Conservation (phyloP, 2,888 invertebrate genomes). For the Nomada flava region DNA sequence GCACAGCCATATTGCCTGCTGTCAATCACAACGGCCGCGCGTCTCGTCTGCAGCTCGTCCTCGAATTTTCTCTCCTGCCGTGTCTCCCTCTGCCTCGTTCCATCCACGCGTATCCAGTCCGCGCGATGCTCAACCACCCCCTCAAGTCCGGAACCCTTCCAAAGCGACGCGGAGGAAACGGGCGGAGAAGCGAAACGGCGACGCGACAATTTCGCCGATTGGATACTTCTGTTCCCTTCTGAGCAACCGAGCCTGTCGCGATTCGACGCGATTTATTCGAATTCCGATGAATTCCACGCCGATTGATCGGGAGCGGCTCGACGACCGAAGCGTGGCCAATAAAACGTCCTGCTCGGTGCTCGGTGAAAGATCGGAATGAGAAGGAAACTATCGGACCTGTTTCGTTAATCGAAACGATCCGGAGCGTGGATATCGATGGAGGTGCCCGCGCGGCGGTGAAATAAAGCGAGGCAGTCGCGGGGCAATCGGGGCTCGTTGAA, state of each 20-base stretch:
- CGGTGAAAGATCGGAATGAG: constrained; percentile 21
- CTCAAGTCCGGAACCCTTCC: constrained; percentile 22
- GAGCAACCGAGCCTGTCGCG: constrained; percentile 28
- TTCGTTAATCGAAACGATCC: constrained; percentile 26
- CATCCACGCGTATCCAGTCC: not conserved
- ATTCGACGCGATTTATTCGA: constrained; percentile 48
- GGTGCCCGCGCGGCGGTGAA: not conserved
- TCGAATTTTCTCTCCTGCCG: constrained; percentile 65
- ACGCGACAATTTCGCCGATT: constrained; percentile 66
- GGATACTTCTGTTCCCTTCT: constrained; percentile 56
- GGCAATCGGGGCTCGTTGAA: not conserved
- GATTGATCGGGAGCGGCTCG: constrained; percentile 38
- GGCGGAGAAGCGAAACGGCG: constrained; percentile 44
- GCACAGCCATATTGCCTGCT: constrained; percentile 83
- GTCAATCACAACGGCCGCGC: constrained; percentile 83
- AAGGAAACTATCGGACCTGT: not conserved
- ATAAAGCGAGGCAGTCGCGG: no score
- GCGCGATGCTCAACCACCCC: constrained; percentile 18
- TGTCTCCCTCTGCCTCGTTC: not conserved
- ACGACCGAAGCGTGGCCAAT: constrained; percentile 27
- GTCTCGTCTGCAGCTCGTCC: constrained; percentile 64
- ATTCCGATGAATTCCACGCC: constrained; percentile 45
- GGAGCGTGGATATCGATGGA: not conserved
- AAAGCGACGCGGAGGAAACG: constrained; percentile 54
- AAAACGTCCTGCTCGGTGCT: constrained; percentile 38